Percentiles rank a stretch among this genome's conserved stretches.
These are phyloP conservation scores for Neomorphus geoffroyi DNA, from an alignment of 2,797 vertebrate genomes.

Conservation along the genomic window DNA sequence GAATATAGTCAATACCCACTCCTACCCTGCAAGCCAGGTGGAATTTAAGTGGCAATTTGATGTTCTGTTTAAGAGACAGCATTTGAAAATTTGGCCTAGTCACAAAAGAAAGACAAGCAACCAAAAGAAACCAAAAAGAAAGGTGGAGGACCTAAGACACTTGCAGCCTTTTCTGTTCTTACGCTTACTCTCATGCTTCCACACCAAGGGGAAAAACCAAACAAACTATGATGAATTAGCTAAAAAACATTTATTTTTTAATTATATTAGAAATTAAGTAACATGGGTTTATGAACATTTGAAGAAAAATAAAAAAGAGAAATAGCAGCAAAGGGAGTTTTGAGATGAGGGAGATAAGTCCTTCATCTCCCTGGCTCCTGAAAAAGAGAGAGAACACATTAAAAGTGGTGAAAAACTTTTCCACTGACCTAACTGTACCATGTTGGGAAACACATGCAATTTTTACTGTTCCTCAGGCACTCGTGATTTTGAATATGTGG, in stretches of 20 bases:
- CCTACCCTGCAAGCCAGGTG: slow-evolving; percentile 64
- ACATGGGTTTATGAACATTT: slow-evolving; percentile 55
- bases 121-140: background rate
- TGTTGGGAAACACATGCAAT: slow-evolving; percentile 43
- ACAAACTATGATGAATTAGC: slow-evolving; percentile 64
- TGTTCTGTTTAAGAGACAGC: slow-evolving; percentile 62
- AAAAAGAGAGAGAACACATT: slow-evolving; percentile 72
- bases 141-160: background rate
- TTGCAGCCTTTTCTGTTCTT: slow-evolving; percentile 3
- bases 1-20: slow-evolving; percentile 70
- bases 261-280: slow-evolving; percentile 43
- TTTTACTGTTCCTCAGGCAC: background rate
- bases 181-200: background rate
- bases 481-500: background rate
- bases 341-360: slow-evolving; percentile 67
- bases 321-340: slow-evolving; percentile 66
- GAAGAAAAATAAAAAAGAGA: background rate
- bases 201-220: slow-evolving; percentile 61
- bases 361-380: slow-evolving; percentile 72
- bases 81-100: slow-evolving; percentile 64
- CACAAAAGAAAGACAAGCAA: slow-evolving; percentile 27
- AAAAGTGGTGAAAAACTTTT: slow-evolving; percentile 30
- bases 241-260: slow-evolving; percentile 67
- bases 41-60: slow-evolving; percentile 56
- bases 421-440: background rate